These are phyloP conservation scores for Upupa epops DNA, from an alignment of 2,113 vertebrate species.

Conservation along the genomic window DNA sequence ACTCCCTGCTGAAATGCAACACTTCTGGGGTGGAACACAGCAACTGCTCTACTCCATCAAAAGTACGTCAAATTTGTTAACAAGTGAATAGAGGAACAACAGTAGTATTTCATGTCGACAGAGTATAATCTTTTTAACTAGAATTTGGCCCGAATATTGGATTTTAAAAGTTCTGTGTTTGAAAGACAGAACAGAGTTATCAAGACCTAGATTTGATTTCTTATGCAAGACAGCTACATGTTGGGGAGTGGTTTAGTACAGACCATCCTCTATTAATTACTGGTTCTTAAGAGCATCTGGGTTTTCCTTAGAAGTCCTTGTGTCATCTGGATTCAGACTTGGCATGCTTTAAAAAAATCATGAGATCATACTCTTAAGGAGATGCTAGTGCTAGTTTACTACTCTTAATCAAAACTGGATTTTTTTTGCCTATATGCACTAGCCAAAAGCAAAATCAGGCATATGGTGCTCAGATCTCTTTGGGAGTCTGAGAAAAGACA, in stretches of 20 bases:
- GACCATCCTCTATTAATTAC: neutral
- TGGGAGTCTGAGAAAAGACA: neutral
- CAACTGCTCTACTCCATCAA: constrained; percentile 15
- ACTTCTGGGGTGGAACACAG: constrained; percentile 48
- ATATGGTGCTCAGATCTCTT: neutral
- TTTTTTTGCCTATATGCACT: neutral
- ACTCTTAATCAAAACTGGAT: neutral
- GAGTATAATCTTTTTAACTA: neutral
- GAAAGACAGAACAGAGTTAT: neutral
- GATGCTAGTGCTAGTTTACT: neutral
- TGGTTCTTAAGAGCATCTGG: neutral
- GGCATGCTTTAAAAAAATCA: neutral
- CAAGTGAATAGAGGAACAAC: neutral
- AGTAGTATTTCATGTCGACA: neutral
- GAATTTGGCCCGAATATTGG: neutral
- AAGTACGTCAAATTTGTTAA: constrained; percentile 17
- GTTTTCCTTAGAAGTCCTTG: neutral
- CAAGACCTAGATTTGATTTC: neutral
- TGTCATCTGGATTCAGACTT: neutral
- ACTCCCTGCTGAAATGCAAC: constrained; percentile 50
- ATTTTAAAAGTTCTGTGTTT: neutral
- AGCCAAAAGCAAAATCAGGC: neutral
- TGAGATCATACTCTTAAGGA: neutral
- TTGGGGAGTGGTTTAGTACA: neutral
- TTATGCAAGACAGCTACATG: neutral